Evolutionary conservation across 1,140 invertebrate species (phyloP).

Genomic region (Drosophila ananassae): DNA sequence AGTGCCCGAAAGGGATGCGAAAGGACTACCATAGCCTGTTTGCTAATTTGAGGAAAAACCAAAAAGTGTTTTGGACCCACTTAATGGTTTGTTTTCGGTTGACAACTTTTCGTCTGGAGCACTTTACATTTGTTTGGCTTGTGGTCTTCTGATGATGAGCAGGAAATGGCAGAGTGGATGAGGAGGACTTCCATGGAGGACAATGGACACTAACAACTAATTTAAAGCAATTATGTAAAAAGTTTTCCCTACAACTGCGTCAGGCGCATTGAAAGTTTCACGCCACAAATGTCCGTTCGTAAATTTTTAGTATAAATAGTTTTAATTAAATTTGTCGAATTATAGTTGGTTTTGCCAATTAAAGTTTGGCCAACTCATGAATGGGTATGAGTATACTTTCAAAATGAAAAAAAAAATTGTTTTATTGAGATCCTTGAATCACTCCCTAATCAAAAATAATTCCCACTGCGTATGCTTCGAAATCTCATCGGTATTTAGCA

Average conservation of each 20-base stretch:
- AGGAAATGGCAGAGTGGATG: slow-evolving; percentile 1
- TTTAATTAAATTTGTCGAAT: slow-evolving; percentile 79
- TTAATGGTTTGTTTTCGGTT: slow-evolving; percentile 82
- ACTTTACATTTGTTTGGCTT: slow-evolving; percentile 72
- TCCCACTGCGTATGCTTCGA: slow-evolving; percentile 48
- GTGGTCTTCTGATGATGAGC: slow-evolving; percentile 34
- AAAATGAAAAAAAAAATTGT: too few species aligned
- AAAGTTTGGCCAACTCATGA: slow-evolving; percentile 4
- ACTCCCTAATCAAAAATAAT: slow-evolving; percentile 10
- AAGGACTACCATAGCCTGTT: slow-evolving; percentile 19
- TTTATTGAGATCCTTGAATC: not conserved
- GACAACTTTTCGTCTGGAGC: slow-evolving; percentile 69
- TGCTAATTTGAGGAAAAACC: slow-evolving; percentile 64
- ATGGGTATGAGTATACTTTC: not conserved
- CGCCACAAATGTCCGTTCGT: slow-evolving; percentile 63
- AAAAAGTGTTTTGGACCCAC: slow-evolving; percentile 71
- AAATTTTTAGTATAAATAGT: slow-evolving; percentile 68
- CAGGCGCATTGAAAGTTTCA: slow-evolving; percentile 56
- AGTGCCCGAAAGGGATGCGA: slow-evolving; percentile 11
- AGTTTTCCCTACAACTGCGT: slow-evolving; percentile 52
- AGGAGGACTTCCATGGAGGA: not conserved
- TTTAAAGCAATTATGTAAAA: slow-evolving; percentile 82
- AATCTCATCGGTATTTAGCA: slow-evolving; percentile 72
- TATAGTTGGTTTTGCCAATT: slow-evolving; percentile 54
- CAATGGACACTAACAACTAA: slow-evolving; percentile 73